Percentiles rank a stretch among this genome's conserved stretches.
phyloP scores from a whole-genome alignment of 2,797 vertebrate species.

The Spinus olivaceus region DNA sequence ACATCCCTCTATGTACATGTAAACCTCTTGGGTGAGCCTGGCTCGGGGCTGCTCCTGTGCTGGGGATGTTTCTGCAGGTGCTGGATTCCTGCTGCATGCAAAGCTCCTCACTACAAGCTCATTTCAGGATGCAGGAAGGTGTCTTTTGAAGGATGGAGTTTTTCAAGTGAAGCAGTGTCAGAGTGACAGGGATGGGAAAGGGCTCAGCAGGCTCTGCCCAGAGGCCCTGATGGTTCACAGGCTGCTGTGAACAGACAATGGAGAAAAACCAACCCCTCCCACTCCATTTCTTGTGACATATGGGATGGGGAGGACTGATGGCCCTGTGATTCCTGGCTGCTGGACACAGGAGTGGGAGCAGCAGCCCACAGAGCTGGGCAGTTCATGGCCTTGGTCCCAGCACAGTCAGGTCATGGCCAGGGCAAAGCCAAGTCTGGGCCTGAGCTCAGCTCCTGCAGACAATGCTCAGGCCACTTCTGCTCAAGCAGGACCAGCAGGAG shows the following conservation, averaged over 20 bases:
- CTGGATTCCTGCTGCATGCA: rapidly evolving
- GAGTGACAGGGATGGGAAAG: rapidly evolving
- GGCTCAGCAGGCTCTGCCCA: neutral
- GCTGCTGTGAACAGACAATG: neutral
- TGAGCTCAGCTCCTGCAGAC: rapidly evolving
- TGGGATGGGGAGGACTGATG: rapidly evolving
- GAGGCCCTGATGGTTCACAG: rapidly evolving
- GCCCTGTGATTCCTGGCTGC: rapidly evolving
- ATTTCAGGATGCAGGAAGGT: rapidly evolving
- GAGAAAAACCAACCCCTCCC: too few relatives aligned
- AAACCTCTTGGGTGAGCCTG: rapidly evolving
- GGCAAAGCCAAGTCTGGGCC: neutral
- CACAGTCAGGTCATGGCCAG: rapidly evolving
- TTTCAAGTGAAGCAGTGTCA: rapidly evolving
- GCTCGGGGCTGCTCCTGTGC: neutral
- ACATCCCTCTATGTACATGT: rapidly evolving
- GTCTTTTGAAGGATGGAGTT: neutral
- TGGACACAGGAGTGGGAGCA: neutral
- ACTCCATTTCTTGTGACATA: rapidly evolving
- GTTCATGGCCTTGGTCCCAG: rapidly evolving
- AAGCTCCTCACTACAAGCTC: rapidly evolving
- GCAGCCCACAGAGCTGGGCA: neutral
- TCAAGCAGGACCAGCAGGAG: neutral
- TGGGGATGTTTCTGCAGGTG: neutral
- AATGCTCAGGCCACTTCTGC: neutral